Evolutionary conservation across 2,888 invertebrate species (phyloP), one percentile per base, ranked within the genome.

Genomic region (Netelia fuscicornis): DNA sequence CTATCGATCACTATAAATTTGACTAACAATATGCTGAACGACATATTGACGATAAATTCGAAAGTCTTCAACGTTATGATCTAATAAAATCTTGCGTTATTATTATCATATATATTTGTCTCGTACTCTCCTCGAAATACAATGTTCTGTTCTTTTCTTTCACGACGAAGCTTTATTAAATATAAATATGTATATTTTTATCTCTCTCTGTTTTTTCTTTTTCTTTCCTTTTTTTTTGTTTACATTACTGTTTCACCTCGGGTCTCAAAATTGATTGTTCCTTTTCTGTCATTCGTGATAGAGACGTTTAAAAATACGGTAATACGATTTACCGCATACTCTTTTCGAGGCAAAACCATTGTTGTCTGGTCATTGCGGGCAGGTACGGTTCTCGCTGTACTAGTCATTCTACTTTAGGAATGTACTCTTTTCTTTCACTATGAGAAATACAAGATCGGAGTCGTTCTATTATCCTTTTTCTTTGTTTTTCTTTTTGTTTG

Each of bases 381-480:
- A 91, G 92, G 91, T 91, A 92, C 92, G 89, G 89, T 89, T 86
- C 90, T 91, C 90, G 89, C 89, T 92, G 91, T 90, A 89, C 90
- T 90, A 91, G 81, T 79, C 70, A 87, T 86, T 89, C 89, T 90
- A 90, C 75, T 83, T 77, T 72, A 74, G 83, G 75, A 83, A 86
- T 86, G 85, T 86, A 72, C 74, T 82, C 30, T 81, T 81, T 77
- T 83, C 83, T 68, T 56, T 79, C 70, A 67, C 68, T 82, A 78
- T 42, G 68, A 64, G 83, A 74, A 83, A 79, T 79, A 89, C 89
- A 90, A 81, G 76, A 86, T 86, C 83, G 71, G 82, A 86, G 83
- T 84, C 87, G 81, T 87, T 88, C 86, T 86, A 74, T 58, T 48
- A 54, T 48, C 23, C 37, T 81, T 68, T 71, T 37, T 72, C 42